Conservation (phyloP, 2,888 invertebrate genomes). For the Diadegma fenestrale region DNA sequence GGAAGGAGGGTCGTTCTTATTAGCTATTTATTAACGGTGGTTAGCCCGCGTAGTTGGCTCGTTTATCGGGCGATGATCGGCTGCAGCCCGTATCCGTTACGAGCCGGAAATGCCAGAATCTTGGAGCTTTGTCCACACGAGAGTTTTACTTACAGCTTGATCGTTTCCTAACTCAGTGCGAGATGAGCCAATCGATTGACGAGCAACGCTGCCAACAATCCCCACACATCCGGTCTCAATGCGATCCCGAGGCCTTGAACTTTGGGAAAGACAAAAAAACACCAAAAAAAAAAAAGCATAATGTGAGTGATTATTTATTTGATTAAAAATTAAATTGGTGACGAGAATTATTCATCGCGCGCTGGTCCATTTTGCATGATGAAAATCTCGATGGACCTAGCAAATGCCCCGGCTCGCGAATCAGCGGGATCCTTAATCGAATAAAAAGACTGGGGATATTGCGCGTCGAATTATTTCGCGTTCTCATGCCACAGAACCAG, state of each 20-base stretch:
- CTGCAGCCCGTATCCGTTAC: not conserved
- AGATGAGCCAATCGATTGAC: conserved; percentile 73
- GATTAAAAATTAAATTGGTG: not conserved
- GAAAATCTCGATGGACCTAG: not conserved
- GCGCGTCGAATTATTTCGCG: conserved; percentile 5
- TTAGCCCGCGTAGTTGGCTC: not conserved
- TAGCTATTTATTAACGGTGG: conserved; percentile 34
- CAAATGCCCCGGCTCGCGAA: not conserved
- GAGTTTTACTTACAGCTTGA: conserved; percentile 34
- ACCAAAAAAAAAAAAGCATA: not conserved
- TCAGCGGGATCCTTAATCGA: conserved; percentile 3
- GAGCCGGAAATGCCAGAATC: not conserved
- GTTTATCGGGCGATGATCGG: not conserved
- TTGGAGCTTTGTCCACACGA: not conserved
- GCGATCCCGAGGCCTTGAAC: conserved; percentile 79
- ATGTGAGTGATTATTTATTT: not conserved
- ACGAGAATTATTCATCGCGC: not conserved
- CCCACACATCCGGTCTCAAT: conserved; percentile 73
- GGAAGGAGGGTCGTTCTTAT: conserved; percentile 51
- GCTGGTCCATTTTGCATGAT: conserved; percentile 2
- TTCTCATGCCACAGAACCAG: not conserved
- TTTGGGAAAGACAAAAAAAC: conserved; percentile 67
- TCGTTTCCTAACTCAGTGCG: conserved; percentile 71
- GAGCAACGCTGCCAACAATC: conserved; percentile 73
- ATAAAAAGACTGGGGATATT: not conserved